Evolutionary conservation across 2,888 invertebrate genomes (phyloP).

Genomic region (Mesochorus sp.): DNA sequence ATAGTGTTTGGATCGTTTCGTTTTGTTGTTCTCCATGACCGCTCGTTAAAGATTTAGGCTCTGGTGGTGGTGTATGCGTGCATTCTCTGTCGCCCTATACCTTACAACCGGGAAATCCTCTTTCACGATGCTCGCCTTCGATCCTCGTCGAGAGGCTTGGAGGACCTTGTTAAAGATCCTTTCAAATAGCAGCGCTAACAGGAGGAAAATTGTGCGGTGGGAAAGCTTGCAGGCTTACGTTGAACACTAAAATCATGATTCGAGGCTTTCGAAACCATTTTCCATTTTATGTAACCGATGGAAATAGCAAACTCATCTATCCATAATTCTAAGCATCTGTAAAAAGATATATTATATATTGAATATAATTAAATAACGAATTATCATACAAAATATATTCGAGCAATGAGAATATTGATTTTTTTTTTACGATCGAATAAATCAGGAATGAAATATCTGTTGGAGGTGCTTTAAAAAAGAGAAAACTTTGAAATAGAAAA

Average conservation of each 20-base stretch:
- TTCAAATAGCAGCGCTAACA: conserved; percentile 19
- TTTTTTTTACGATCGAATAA: conserved; percentile 14
- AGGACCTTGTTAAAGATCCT: conserved; percentile 18
- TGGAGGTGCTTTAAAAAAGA: conserved; percentile 35
- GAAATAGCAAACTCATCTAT: too few species aligned
- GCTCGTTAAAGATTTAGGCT: conserved; percentile 66
- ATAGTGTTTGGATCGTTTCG: conserved; percentile 55
- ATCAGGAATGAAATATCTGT: conserved; percentile 66
- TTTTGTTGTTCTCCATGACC: conserved; percentile 50
- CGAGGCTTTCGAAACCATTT: neutral
- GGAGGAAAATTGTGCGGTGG: neutral
- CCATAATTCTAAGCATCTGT: too few species aligned
- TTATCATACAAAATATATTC: neutral
- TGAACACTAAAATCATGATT: conserved; percentile 30
- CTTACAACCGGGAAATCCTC: conserved; percentile 2
- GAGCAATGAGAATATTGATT: too few species aligned
- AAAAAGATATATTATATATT: neutral
- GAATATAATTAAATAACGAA: too few species aligned
- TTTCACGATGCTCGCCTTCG: neutral
- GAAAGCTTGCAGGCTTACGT: neutral
- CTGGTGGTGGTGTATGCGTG: conserved; percentile 27
- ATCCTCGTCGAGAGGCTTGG: conserved; percentile 10
- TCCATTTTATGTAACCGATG: neutral
- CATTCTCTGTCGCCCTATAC: conserved; percentile 24
- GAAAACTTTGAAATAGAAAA: conserved; percentile 9